Percentiles rank a stretch among this genome's conserved stretches.
These are phyloP conservation scores for Oconnorella tubifera DNA, from an alignment of 2,888 invertebrate genomes.

Conservation along the genomic window DNA sequence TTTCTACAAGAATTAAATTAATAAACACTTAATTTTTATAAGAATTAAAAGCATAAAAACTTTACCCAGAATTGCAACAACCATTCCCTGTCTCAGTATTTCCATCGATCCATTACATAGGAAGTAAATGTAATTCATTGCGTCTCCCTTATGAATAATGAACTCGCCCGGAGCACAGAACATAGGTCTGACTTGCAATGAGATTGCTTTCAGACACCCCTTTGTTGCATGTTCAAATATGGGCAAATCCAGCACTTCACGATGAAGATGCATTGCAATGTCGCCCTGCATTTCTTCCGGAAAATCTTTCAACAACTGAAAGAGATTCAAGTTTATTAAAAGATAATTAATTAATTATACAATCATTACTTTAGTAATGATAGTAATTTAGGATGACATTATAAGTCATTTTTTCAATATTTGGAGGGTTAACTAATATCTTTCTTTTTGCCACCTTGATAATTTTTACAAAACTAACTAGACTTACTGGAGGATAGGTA, in stretches of 20 bases:
- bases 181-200: conserved; percentile 69
- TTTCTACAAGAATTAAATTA: no score
- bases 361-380: no score
- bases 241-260: conserved; percentile 87
- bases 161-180: conserved; percentile 96
- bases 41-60: conserved; percentile 41
- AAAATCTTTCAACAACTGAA: conserved; percentile 91
- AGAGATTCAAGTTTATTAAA: no score
- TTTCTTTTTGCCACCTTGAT: no score
- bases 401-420: no score
- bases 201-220: conserved; percentile 85
- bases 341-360: no score
- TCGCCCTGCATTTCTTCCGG: conserved; percentile 93
- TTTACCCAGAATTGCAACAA: conserved; percentile 92
- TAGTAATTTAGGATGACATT: no score
- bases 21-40: no score
- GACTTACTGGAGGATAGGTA: no score
- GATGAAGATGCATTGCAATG: conserved; percentile 90
- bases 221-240: conserved; percentile 92
- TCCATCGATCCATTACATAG: conserved; percentile 97
- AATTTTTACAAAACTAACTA: no score
- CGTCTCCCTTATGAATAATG: conserved; percentile 89
- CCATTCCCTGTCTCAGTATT: conserved; percentile 92
- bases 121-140: conserved; percentile 87
- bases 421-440: no score